Evolutionary conservation across 2,113 vertebrate species (phyloP).

Genomic region (Oryzias woworae): DNA sequence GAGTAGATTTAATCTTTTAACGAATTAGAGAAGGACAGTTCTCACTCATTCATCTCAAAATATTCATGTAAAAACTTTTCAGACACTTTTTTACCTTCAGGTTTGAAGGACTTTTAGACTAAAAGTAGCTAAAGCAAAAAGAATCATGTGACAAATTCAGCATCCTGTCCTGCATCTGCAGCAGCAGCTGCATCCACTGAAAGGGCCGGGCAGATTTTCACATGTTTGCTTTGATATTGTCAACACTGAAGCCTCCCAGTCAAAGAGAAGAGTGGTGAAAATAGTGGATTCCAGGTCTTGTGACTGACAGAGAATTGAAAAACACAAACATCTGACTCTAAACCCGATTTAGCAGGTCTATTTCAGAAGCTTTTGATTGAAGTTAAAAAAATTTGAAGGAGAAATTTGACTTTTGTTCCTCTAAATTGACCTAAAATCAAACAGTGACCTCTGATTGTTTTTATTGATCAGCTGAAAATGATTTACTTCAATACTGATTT

Average conservation of each 20-base stretch:
- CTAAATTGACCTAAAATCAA: no score
- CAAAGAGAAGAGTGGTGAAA: slow-evolving; percentile 21
- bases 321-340: slow-evolving; percentile 59
- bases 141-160: slow-evolving; percentile 9
- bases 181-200: slow-evolving; percentile 39
- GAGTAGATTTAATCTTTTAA: no score
- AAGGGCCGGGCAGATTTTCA: slow-evolving; percentile 17
- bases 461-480: no score
- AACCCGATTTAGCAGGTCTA: slow-evolving; percentile 39
- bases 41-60: no score
- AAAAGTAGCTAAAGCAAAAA: slow-evolving; percentile 16
- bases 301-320: slow-evolving; percentile 46
- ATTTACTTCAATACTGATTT: no score
- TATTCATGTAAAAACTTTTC: no score
- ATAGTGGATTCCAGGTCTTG: slow-evolving; percentile 48
- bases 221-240: background rate
- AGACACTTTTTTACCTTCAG: slow-evolving; percentile 7
- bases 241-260: background rate
- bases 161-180: slow-evolving; percentile 10
- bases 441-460: no score
- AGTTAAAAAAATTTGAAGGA: background rate
- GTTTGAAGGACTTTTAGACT: slow-evolving; percentile 25
- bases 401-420: no score
- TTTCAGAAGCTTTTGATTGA: slow-evolving; percentile 22
- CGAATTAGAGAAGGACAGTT: no score